Conservation (phyloP, 30 jellyfish, hydroid and myxozoan genomes). For the Aurelia coerulea region DNA sequence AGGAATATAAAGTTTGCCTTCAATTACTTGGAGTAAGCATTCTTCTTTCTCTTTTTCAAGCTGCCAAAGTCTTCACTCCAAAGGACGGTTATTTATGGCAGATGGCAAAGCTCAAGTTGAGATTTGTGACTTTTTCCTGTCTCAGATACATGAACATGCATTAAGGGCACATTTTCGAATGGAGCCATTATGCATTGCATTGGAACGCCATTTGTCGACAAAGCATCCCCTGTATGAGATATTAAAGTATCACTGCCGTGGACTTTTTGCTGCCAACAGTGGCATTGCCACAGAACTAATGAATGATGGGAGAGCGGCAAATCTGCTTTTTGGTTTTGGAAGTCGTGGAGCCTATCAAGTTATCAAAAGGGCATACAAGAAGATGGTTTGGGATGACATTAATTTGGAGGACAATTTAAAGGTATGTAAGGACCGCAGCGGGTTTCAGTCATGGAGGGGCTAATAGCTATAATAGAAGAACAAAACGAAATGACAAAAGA, state of each 20-base stretch:
- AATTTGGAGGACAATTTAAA: constrained; percentile 17
- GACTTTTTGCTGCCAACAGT: constrained; percentile 36
- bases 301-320: background rate
- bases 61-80: constrained; percentile 74
- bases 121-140: constrained; percentile 35
- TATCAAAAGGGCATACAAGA: constrained; percentile 7
- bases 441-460: no score
- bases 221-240: constrained; percentile 81
- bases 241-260: constrained; percentile 78
- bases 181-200: constrained; percentile 77
- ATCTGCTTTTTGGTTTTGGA: constrained; percentile 9
- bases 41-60: constrained; percentile 13
- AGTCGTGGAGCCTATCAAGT: constrained; percentile 13
- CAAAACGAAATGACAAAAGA: no score
- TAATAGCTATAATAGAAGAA: no score
- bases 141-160: constrained; percentile 62
- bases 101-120: constrained; percentile 66
- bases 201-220: constrained; percentile 65
- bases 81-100: constrained; percentile 63
- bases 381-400: constrained; percentile 47
- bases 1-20: no score
- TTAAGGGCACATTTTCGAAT: constrained; percentile 61
- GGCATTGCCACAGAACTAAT: constrained; percentile 3
- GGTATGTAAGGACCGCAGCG: constrained; percentile 4
- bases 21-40: no score